A percentile compares a stretch with the other conserved stretches of the same genome.
These are phyloP conservation scores for Eubasilissa regina DNA, from an alignment of 1,140 invertebrate species.

Conservation along the genomic window DNA sequence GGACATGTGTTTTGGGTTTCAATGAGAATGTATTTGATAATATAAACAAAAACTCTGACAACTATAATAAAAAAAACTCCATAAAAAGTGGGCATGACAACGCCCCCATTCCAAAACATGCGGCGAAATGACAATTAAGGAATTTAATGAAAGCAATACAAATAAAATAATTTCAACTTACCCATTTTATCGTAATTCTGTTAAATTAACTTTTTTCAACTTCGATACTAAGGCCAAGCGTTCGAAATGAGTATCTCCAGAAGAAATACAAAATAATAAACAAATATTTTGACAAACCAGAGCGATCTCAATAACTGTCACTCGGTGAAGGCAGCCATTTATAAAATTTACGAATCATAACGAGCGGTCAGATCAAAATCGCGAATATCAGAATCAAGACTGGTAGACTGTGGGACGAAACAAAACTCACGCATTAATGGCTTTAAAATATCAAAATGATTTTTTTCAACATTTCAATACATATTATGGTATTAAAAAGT, in stretches of 20 bases:
- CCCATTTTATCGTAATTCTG: slow-evolving; percentile 25
- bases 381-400: no score
- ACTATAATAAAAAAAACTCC: background rate
- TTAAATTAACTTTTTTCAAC: background rate
- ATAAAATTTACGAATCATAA: slow-evolving; percentile 26
- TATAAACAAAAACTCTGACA: no score
- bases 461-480: no score
- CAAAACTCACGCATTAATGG: no score
- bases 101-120: slow-evolving; percentile 36
- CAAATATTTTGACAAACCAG: slow-evolving; percentile 42
- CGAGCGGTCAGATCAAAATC: no score
- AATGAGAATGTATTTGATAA: no score
- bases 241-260: background rate
- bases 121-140: slow-evolving; percentile 29
- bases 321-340: slow-evolving; percentile 38
- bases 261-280: slow-evolving; percentile 12
- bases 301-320: slow-evolving; percentile 31
- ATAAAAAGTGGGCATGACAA: slow-evolving; percentile 23
- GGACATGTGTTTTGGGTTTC: no score
- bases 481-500: no score
- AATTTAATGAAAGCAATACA: slow-evolving; percentile 3
- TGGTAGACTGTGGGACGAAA: no score
- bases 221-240: background rate
- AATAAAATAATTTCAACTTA: slow-evolving; percentile 18
- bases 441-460: no score